phyloP scores from a whole-genome alignment of 1,140 invertebrate species.

The Ceratitis capitata region DNA sequence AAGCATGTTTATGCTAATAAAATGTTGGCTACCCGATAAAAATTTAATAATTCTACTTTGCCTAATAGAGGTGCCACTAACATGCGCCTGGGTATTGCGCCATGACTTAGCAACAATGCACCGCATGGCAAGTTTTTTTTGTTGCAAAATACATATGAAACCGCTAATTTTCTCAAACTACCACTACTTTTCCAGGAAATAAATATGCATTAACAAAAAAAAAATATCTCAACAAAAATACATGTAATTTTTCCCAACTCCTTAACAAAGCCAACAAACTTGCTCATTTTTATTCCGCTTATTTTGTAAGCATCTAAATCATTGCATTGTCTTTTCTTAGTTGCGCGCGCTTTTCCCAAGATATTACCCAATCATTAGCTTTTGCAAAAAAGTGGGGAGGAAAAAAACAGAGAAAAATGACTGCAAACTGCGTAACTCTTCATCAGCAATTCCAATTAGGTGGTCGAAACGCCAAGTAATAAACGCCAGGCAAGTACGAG shows the following conservation, averaged over 20 bases:
- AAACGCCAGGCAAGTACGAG: constrained; percentile 16
- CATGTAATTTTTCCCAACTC: constrained; percentile 9
- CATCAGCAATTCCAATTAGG: constrained; percentile 36
- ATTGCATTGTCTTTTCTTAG: constrained; percentile 3
- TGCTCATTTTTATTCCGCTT: too few relatives aligned
- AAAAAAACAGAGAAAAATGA: background rate
- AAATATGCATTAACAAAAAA: constrained; percentile 10
- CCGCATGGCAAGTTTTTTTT: background rate
- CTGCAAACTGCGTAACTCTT: constrained; percentile 31
- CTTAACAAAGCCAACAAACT: constrained; percentile 19
- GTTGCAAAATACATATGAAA: background rate
- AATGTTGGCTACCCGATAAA: background rate
- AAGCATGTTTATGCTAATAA: background rate
- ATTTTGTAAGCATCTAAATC: background rate
- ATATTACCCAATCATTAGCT: constrained; percentile 26
- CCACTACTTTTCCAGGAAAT: constrained; percentile 21
- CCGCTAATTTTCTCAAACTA: constrained; percentile 21
- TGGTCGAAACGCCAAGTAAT: background rate
- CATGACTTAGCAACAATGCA: background rate
- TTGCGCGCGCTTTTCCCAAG: constrained; percentile 27
- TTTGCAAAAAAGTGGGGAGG: background rate
- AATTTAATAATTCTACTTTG: background rate
- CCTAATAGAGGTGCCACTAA: background rate
- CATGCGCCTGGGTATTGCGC: background rate
- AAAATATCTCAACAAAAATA: background rate